Percentiles rank a stretch among this genome's conserved stretches.
Conservation (phyloP, 2,888 invertebrate species). For the Stenoptilia bipunctidactyla region DNA sequence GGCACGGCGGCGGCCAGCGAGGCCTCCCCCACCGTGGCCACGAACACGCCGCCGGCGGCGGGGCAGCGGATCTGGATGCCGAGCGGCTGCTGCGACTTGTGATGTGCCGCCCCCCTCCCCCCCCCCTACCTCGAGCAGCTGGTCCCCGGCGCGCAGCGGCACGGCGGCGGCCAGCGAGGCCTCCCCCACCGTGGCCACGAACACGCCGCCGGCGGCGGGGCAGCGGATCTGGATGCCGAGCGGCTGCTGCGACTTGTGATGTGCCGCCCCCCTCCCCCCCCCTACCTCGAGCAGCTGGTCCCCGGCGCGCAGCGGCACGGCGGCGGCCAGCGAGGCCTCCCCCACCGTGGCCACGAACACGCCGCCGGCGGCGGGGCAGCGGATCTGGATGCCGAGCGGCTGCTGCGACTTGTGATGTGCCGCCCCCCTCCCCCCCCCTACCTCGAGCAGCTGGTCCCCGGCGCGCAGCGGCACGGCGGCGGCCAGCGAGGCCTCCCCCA, state of each 20-base stretch:
- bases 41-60: slow-evolving; percentile 93
- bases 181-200: slow-evolving; percentile 94
- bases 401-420: slow-evolving; percentile 95
- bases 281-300: slow-evolving; percentile 94
- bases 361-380: slow-evolving; percentile 90
- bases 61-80: slow-evolving; percentile 94
- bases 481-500: slow-evolving; percentile 93
- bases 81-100: slow-evolving; percentile 91
- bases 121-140: slow-evolving; percentile 94
- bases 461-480: slow-evolving; percentile 93
- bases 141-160: slow-evolving; percentile 93
- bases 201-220: slow-evolving; percentile 92
- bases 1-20: slow-evolving; percentile 95
- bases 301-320: slow-evolving; percentile 92
- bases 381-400: slow-evolving; percentile 94
- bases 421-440: no score
- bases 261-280: no score
- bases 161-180: slow-evolving; percentile 94
- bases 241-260: no score
- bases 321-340: slow-evolving; percentile 92
- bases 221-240: slow-evolving; percentile 95
- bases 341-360: slow-evolving; percentile 96
- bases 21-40: slow-evolving; percentile 93
- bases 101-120: no score
- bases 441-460: slow-evolving; percentile 92